Evolutionary conservation across 2,888 invertebrate genomes (phyloP).

Genomic region (Aelia acuminata): DNA sequence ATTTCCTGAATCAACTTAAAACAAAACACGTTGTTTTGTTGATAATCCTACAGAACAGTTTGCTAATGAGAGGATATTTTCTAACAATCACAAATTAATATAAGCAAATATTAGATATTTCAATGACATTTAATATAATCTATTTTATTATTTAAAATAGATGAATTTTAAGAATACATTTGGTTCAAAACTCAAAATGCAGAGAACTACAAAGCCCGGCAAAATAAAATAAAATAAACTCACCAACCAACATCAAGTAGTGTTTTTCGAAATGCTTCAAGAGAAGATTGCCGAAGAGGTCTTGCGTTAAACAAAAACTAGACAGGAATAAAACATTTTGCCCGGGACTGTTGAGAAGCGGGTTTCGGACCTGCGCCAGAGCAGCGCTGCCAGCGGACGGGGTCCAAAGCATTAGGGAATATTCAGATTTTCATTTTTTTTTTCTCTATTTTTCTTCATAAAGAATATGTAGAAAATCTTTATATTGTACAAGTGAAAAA

Average conservation of each 20-base stretch:
- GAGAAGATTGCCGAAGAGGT: neutral
- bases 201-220: neutral
- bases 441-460: neutral
- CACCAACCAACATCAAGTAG: neutral
- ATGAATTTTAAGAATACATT: too few relatives aligned
- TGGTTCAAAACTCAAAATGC: too few relatives aligned
- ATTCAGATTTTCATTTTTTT: neutral
- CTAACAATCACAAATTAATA: too few relatives aligned
- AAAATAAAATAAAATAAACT: neutral
- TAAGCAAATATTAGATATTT: too few relatives aligned
- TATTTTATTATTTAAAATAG: too few relatives aligned
- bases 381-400: neutral
- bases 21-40: too few relatives aligned
- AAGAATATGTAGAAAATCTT: neutral
- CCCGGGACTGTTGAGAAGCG: constrained; percentile 43
- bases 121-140: too few relatives aligned
- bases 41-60: too few relatives aligned
- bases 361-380: constrained; percentile 39
- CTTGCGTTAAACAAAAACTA: constrained; percentile 37
- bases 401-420: neutral
- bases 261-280: neutral
- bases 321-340: constrained; percentile 49
- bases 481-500: neutral
- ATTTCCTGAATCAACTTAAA: too few relatives aligned
- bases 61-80: too few relatives aligned